phyloP scores from a whole-genome alignment of 2,113 vertebrate species.

The Nesospiza acunhae region DNA sequence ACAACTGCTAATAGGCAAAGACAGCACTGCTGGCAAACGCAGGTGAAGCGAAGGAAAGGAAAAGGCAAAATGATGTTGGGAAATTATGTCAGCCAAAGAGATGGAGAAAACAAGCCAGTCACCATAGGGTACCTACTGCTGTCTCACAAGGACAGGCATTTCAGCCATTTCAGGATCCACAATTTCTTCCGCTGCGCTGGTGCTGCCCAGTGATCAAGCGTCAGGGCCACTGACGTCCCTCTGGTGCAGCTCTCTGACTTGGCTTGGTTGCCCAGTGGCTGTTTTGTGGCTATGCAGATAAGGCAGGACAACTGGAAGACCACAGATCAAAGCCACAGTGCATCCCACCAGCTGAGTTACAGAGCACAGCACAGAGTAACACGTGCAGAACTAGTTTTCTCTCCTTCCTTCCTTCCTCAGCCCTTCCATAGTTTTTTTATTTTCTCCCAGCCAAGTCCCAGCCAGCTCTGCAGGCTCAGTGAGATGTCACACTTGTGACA shows the following conservation, averaged over 20 bases:
- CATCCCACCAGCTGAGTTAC: not conserved
- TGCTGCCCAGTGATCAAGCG: not conserved
- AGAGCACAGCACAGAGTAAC: not conserved
- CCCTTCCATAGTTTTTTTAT: not conserved
- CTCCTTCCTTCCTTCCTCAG: not conserved
- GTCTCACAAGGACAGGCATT: not conserved
- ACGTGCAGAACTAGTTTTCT: not conserved
- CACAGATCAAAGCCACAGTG: not conserved
- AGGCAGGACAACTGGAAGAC: not conserved
- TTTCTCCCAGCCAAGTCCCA: not conserved
- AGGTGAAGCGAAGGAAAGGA: not conserved
- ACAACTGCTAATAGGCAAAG: conserved; percentile 10
- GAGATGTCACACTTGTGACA: not conserved
- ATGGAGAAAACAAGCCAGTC: not conserved
- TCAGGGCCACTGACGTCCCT: not conserved
- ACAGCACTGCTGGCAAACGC: not conserved
- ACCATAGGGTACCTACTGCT: not conserved
- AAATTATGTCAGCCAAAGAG: not conserved
- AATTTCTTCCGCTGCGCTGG: not conserved
- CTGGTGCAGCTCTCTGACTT: not conserved
- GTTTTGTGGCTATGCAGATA: not conserved
- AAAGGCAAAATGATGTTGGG: not conserved
- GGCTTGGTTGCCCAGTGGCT: not conserved
- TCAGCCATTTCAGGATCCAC: not conserved
- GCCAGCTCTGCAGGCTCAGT: not conserved